Evolutionary conservation across 2,888 invertebrate species (phyloP), one percentile per base, ranked within the genome.

Genomic region (Stegophylla sp.): DNA sequence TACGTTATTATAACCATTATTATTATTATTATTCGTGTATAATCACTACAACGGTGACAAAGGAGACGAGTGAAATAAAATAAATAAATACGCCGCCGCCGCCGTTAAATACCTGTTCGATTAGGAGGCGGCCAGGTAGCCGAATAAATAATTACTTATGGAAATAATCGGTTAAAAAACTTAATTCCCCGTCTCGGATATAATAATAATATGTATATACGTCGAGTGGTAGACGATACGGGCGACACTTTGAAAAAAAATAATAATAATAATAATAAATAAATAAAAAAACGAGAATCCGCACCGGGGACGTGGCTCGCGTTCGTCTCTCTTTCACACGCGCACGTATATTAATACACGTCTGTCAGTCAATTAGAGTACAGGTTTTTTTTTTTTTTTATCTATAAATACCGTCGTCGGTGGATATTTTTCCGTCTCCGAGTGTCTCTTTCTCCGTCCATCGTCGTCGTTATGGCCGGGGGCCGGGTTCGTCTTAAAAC

Each of bases 111-210:
- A 66, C 75, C 75, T n/a, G 75, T 66, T 76, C 75, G 66, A 76
- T 76, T 66, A 7, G 34, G 7, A 3, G 34, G 7, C 34, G 34
- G 34, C 4, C 34, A 66, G 75, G 66, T 66, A 53, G 75, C 75
- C 75, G 66, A 76, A 76, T 76, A 76, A 66, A 76, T 76, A 76
- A 76, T 66, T 76, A 76, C 66, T 76, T 53, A 66, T 66, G 75
- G 75, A 53, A 76, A 34, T 34, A 34, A 76, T 76, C 66, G 75
- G 75, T 75, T 51, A 41, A 41, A 56, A 76, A 26, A 76, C n/a
- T 76, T n/a, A 66, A 66, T 66, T 66, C 53, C 53, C 53, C 61
- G 15, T 34, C 34, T n/a, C 34, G 34, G 34, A 34, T 7, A n/a
- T n/a, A n/a, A n/a, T n/a, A n/a, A n/a, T n/a, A n/a, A n/a, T n/a